Conservation (phyloP, 2,888 invertebrate species). For the Thereva nobilitata region DNA sequence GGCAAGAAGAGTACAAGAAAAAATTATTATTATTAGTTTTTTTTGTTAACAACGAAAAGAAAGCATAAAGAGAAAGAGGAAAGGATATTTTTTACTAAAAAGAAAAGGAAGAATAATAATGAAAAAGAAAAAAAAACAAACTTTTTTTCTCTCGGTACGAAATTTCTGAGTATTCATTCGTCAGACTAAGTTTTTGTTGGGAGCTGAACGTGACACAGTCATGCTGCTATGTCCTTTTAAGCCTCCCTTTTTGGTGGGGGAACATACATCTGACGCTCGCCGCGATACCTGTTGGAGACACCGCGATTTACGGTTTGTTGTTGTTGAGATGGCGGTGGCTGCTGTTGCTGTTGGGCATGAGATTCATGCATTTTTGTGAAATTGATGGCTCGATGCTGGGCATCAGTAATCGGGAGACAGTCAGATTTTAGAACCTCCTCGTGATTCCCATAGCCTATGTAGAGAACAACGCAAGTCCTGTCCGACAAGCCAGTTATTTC, state of each 20-base stretch:
- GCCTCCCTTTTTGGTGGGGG: slow-evolving; percentile 58
- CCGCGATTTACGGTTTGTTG: slow-evolving; percentile 40
- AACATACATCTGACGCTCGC: slow-evolving; percentile 58
- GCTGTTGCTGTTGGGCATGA: slow-evolving; percentile 40
- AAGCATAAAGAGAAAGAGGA: too few relatives aligned
- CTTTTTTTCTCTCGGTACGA: too few relatives aligned
- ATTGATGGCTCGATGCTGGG: slow-evolving; percentile 50
- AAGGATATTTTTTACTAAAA: too few relatives aligned
- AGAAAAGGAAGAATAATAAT: too few relatives aligned
- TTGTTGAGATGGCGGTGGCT: slow-evolving; percentile 35
- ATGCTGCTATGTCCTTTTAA: slow-evolving; percentile 41
- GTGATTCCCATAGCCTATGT: slow-evolving; percentile 85
- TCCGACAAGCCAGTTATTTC: slow-evolving; percentile 79
- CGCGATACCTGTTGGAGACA: slow-evolving; percentile 50
- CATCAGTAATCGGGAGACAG: slow-evolving; percentile 69
- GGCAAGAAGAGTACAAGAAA: too few relatives aligned
- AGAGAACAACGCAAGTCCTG: slow-evolving; percentile 84
- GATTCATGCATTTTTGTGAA: slow-evolving; percentile 41
- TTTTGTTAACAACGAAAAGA: too few relatives aligned
- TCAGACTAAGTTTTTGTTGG: too few relatives aligned
- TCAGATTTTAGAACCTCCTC: slow-evolving; percentile 85
- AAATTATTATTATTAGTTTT: too few relatives aligned
- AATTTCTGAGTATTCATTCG: too few relatives aligned
- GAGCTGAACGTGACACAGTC: slow-evolving; percentile 3
- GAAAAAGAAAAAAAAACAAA: too few relatives aligned